Evolutionary conservation across 2,797 vertebrate species (phyloP), one percentile per base, ranked within the genome.

Genomic region (Yasuhikotakia modesta): DNA sequence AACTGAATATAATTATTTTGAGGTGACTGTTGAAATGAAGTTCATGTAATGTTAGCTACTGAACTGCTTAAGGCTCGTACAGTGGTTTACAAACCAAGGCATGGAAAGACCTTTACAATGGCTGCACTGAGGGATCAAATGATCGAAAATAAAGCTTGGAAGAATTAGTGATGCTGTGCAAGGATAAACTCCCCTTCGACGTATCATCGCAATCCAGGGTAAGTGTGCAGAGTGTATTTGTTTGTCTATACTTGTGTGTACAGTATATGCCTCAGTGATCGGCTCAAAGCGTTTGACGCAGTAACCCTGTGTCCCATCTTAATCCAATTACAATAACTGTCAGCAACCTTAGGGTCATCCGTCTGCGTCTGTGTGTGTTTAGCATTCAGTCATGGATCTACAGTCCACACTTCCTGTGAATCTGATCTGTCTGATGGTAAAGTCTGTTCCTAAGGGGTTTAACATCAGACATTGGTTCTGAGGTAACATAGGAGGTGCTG

Each of bases 271-370:
- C 11, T 43, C 17, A 13, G 50, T 76, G 73, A 79, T 83, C 73
- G 30, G 76, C 72, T 84, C 66, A 85, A n/a, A n/a, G 35, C 52
- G 70, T 73, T 65, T 86, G 76, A 83, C 75, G 78, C 57, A 82
- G 73, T 84, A 58, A 66, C 46, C 17, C n/a, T 77, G 24, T 64
- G 66, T 79, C 24, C 66, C 46, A 22, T 53, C 27, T 58, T 70
- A 84, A 83, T 84, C 81, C 81, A 77, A 78, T 84, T 75, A 84
- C 35, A 30, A 30, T 32, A 73, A n/a, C 39, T 80, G 66, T 81
- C 73, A 57, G 14, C 43, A 83, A 77, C 48, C 22, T 65, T 55
- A 35, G 81, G 74, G 68, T 80, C 63, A 3, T 52, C 46, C 79
- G 67, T 55, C 39, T 82, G 52, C 16, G 50, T 78, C 60, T 76